Evolutionary conservation across 1,140 invertebrate species (phyloP).

Genomic region (Triops longicaudatus): DNA sequence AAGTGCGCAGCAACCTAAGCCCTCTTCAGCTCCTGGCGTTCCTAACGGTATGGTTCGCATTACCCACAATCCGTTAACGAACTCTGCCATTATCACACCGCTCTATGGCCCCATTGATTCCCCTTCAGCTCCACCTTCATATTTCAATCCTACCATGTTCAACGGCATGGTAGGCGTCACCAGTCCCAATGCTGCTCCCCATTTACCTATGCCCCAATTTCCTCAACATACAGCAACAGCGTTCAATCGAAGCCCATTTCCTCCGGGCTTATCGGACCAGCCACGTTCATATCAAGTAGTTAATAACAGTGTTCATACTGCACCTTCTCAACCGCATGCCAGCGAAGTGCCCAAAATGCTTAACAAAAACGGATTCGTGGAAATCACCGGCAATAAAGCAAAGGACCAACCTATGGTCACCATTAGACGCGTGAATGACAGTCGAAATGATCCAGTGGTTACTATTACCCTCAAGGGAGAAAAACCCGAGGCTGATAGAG

Average conservation of each 20-base stretch:
- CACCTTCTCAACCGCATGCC: constrained; percentile 34
- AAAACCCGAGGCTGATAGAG: constrained; percentile 61
- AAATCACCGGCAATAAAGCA: constrained; percentile 26
- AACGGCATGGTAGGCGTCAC: neutral
- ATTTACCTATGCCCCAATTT: neutral
- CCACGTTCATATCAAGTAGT: neutral
- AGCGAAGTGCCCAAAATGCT: constrained; percentile 20
- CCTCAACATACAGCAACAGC: neutral
- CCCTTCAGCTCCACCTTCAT: neutral
- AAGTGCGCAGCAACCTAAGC: neutral
- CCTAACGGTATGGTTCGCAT: constrained; percentile 29
- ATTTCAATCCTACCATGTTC: constrained; percentile 16
- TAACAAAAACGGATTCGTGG: neutral
- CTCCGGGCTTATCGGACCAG: neutral
- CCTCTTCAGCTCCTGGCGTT: neutral
- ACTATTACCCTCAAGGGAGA: constrained; percentile 65
- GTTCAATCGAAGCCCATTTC: neutral
- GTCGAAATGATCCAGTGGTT: constrained; percentile 57
- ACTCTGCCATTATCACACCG: constrained; percentile 28
- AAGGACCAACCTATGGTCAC: constrained; percentile 54
- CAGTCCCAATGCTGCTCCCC: neutral
- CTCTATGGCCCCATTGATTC: constrained; percentile 23
- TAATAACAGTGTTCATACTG: constrained; percentile 31
- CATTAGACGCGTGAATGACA: constrained; percentile 58
- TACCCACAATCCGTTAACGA: constrained; percentile 27